Base-by-base conservation (phyloP, 2,888 invertebrate genomes). In the Campoplex nolae region DNA sequence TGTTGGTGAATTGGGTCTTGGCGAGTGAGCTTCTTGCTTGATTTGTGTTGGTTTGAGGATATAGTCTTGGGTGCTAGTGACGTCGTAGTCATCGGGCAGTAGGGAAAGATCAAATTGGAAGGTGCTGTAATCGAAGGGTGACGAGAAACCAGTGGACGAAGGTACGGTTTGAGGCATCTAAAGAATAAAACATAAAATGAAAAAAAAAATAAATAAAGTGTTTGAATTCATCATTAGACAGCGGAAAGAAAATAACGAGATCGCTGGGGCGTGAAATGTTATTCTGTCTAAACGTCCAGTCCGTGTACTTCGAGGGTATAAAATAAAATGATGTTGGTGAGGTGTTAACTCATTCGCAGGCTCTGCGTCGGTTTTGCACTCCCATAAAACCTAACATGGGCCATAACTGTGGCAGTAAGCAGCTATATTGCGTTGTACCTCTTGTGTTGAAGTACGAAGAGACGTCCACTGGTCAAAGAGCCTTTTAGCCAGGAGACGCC, bases 81-180 rank as follows among this genome's bases (percentile, higher is more conserved):
- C 89, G 67, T 91, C 90, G 89, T 94, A 94, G 79, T 94, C 94
- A 85, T 96, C 96, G 90, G 97, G 97, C 92, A 98, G 96, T 80
- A 98, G 95, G 32, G 97, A 97, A 89, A 97, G 94, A 94, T 97
- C 97, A 94, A 97, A 97, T 90, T 96, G 96, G 91, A 97, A 96
- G 76, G 97, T 96, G 89, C 95, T 95, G 94, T 96, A 96, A 93
- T 96, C 96, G 93, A 97, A 97, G 89, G 97, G 96, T 91, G 97
- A 97, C 95, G 97, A 97, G 94, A 96, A 97, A 94, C 97, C 97
- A 84, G 91, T 91, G 92, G 97, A 97, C 91, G 97, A 96, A 84
- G 97, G 97, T 92, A 97, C 97, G 92, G 96, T 97, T 95, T 97
- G 97, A 95, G 97, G 97, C 97, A 97, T 97, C 97, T 97, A 96